These are phyloP conservation scores for Mesocricetus auratus DNA, from an alignment of 2,113 vertebrate genomes.

Conservation along the genomic window DNA sequence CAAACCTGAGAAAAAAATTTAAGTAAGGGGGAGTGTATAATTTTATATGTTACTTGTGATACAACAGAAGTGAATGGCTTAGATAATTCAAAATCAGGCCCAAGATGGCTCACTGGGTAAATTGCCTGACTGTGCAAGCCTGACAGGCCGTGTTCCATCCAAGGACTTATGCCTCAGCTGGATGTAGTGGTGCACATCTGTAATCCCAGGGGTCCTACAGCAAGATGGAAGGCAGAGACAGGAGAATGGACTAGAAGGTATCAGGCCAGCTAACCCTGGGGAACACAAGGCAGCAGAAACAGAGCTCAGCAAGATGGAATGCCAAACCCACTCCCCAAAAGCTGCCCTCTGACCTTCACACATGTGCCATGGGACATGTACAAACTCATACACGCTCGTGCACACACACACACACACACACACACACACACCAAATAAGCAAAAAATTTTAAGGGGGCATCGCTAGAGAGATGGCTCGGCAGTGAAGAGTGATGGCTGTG, in stretches of 20 bases:
- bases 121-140: background rate
- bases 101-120: background rate
- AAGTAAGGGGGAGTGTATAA: background rate
- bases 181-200: background rate
- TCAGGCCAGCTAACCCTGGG: background rate
- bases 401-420: background rate
- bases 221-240: background rate
- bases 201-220: background rate
- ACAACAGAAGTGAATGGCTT: constrained; percentile 21
- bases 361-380: too few species aligned
- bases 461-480: background rate
- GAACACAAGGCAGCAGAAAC: background rate
- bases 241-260: background rate
- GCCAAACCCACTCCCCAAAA: background rate
- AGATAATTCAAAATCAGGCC: background rate
- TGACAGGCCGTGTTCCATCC: background rate
- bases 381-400: too few species aligned
- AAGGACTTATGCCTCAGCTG: background rate
- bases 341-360: background rate
- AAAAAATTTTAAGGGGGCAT: background rate
- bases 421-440: too few species aligned
- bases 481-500: background rate
- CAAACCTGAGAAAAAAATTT: background rate
- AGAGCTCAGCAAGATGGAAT: background rate
- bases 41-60: background rate